Conservation (phyloP, 2,888 invertebrate species). For the Diachrysia chrysitis region DNA sequence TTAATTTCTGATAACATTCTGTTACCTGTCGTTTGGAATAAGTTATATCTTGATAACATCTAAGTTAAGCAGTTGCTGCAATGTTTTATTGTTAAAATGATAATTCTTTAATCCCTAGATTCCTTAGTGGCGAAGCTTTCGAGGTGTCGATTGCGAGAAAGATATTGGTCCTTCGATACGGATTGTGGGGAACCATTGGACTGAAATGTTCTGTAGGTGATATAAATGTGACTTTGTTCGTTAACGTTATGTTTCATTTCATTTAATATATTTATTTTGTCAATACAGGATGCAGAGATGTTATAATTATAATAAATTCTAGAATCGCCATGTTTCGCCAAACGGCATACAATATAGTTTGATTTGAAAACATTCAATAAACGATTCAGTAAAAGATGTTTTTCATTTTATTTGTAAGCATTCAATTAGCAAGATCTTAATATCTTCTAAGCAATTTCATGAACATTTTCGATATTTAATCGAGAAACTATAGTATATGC, state of each 20-base stretch:
- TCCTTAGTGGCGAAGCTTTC: slow-evolving; percentile 44
- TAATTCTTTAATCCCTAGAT: slow-evolving; percentile 60
- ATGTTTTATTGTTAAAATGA: slow-evolving; percentile 62
- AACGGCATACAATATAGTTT: too few species aligned
- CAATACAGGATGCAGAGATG: too few species aligned
- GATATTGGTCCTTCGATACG: slow-evolving; percentile 46
- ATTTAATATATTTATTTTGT: too few species aligned
- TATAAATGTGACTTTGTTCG: not conserved
- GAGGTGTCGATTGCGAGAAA: slow-evolving; percentile 65
- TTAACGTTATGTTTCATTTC: not conserved
- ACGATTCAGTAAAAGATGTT: too few species aligned
- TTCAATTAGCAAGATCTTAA: too few species aligned
- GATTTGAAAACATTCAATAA: too few species aligned
- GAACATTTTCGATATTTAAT: not conserved
- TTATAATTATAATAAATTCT: too few species aligned
- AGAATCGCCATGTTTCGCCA: too few species aligned
- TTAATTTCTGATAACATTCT: slow-evolving; percentile 47
- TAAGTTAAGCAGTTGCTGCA: slow-evolving; percentile 31
- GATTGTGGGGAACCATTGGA: not conserved
- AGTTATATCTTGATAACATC: slow-evolving; percentile 52
- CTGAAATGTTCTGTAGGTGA: not conserved
- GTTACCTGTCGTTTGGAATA: slow-evolving; percentile 53
- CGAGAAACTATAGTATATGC: slow-evolving; percentile 28
- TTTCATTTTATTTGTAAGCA: too few species aligned
- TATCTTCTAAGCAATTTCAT: too few species aligned